These are phyloP conservation scores for Drosophila ogumai DNA, from an alignment of 1,140 invertebrate genomes.

Conservation along the genomic window DNA sequence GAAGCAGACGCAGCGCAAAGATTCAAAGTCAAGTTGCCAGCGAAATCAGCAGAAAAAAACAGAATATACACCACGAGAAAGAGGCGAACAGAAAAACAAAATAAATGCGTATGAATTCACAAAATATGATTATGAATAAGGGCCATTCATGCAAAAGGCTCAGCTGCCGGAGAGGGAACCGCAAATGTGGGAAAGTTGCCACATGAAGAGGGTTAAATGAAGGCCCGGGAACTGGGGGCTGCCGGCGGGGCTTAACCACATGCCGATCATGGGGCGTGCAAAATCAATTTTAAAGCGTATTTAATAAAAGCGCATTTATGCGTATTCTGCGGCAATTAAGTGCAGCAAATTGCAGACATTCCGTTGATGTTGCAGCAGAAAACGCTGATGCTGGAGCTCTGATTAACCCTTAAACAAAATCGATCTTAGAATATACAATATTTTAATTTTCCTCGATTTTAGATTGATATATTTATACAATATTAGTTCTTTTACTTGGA, in stretches of 20 bases:
- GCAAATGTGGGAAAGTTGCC: slow-evolving; percentile 59
- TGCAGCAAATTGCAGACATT: slow-evolving; percentile 47
- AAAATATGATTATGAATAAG: slow-evolving; percentile 74
- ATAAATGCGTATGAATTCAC: slow-evolving; percentile 51
- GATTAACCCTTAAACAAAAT: slow-evolving; percentile 4
- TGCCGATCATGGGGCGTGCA: slow-evolving; percentile 53
- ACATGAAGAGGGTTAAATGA: slow-evolving; percentile 38
- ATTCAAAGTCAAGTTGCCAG: slow-evolving; percentile 72
- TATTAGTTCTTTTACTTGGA: too few species aligned
- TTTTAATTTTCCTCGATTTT: too few species aligned
- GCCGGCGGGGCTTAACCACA: slow-evolving; percentile 57
- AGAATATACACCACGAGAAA: slow-evolving; percentile 9
- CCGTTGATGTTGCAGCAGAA: slow-evolving; percentile 2
- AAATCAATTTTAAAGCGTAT: slow-evolving; percentile 80
- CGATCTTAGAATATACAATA: too few species aligned
- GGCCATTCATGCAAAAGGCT: slow-evolving; percentile 73
- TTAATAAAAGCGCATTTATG: slow-evolving; percentile 78
- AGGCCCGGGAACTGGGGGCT: neutral
- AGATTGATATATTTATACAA: too few species aligned
- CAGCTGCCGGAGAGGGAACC: slow-evolving; percentile 31
- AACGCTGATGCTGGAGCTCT: neutral
- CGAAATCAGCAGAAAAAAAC: slow-evolving; percentile 32
- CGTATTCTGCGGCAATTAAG: slow-evolving; percentile 73
- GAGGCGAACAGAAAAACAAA: slow-evolving; percentile 6
- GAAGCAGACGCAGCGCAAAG: slow-evolving; percentile 35